Conservation (phyloP, 2,888 invertebrate species). For the Anaspis maculata region DNA sequence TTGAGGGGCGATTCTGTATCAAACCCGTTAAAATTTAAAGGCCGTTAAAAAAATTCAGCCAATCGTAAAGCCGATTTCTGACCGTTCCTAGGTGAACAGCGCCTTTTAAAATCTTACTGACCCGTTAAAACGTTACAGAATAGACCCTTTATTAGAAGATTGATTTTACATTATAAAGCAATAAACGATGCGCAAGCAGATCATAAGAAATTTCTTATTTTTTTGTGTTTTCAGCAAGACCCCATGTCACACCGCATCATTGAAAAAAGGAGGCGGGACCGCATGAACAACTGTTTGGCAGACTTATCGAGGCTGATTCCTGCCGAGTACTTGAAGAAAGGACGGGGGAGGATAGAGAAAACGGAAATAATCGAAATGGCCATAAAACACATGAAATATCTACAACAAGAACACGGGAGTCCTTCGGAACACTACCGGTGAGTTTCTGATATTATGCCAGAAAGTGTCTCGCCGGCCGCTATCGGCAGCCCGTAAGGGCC, state of each 20-base stretch:
- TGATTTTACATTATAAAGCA: no score
- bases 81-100: no score
- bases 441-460: no score
- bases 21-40: no score
- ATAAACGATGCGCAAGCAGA: no score
- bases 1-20: no score
- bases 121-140: no score
- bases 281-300: conserved; percentile 96
- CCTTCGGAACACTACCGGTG: conserved; percentile 39
- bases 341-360: conserved; percentile 91
- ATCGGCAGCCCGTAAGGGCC: not conserved
- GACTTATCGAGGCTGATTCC: conserved; percentile 91
- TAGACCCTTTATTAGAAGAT: no score
- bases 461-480: no score
- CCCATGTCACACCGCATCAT: conserved; percentile 97
- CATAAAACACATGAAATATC: conserved; percentile 84
- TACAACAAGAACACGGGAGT: conserved; percentile 57
- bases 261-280: conserved; percentile 87
- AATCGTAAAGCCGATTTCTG: no score
- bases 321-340: conserved; percentile 87
- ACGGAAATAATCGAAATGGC: conserved; percentile 99
- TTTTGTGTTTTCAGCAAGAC: conserved; percentile 61
- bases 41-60: no score
- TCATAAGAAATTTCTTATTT: not conserved
- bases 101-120: no score